These are phyloP conservation scores for Andrena minutula DNA, from an alignment of 2,888 invertebrate genomes.

Conservation along the genomic window DNA sequence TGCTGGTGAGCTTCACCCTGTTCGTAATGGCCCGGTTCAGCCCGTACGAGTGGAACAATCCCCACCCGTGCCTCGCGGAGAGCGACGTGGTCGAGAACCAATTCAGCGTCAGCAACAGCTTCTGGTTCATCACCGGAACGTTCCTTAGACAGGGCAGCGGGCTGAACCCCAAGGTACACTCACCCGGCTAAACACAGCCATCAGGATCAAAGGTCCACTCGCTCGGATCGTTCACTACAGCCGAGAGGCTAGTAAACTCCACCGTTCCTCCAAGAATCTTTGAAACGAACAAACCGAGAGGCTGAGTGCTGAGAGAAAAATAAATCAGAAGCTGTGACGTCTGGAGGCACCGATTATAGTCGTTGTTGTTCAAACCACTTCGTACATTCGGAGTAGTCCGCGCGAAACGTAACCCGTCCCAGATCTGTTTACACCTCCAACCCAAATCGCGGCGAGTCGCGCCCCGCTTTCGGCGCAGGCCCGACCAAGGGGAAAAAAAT, in stretches of 20 bases:
- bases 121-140: conserved; percentile 96
- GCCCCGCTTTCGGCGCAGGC: conserved; percentile 32
- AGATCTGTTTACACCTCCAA: background rate
- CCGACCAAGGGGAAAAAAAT: background rate
- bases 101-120: conserved; percentile 97
- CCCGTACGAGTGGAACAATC: conserved; percentile 97
- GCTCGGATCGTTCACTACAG: no score
- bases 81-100: conserved; percentile 96
- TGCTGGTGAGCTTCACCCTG: conserved; percentile 96
- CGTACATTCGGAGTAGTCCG: conserved; percentile 11
- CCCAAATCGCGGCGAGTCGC: conserved; percentile 7
- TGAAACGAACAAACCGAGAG: background rate
- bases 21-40: conserved; percentile 99
- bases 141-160: conserved; percentile 95
- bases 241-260: background rate
- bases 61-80: conserved; percentile 92
- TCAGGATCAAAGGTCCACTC: no score
- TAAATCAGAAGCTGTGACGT: conserved; percentile 58
- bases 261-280: background rate
- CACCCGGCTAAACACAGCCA: conserved; percentile 49
- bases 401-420: background rate
- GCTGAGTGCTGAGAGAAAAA: background rate
- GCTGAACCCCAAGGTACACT: conserved; percentile 92
- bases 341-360: conserved; percentile 19
- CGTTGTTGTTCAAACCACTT: background rate